Evolutionary conservation across 2,797 vertebrate genomes (phyloP).

Genomic region (Prionace glauca): DNA sequence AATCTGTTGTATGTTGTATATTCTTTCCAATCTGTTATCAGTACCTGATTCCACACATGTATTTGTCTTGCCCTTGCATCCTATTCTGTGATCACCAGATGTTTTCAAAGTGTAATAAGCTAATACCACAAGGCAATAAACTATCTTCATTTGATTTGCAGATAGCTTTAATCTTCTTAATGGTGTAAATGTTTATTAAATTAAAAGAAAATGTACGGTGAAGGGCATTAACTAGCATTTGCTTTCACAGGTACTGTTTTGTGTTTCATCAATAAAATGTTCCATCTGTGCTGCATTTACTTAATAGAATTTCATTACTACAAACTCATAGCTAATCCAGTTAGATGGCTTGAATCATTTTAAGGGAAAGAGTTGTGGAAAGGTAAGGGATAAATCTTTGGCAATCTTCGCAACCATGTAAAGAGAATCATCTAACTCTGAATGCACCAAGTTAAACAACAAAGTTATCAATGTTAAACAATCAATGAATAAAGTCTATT

Average conservation of each 20-base stretch:
- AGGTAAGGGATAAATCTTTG: neutral
- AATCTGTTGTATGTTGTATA: neutral
- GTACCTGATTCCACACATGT: neutral
- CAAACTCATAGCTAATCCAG: neutral
- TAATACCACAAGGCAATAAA: constrained; percentile 13
- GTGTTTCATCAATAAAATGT: constrained; percentile 7
- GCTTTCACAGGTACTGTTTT: neutral
- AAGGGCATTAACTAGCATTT: constrained; percentile 5
- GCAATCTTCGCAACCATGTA: neutral
- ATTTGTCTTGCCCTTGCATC: neutral
- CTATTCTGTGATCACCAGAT: neutral
- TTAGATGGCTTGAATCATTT: neutral
- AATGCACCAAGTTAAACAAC: neutral
- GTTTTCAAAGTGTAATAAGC: neutral
- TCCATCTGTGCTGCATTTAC: constrained; percentile 26
- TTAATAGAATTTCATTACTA: constrained; percentile 14
- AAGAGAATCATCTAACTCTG: neutral
- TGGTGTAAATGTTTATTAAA: constrained; percentile 1
- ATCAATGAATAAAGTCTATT: neutral
- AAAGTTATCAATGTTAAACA: neutral
- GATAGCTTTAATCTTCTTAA: constrained; percentile 18
- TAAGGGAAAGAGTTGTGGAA: neutral
- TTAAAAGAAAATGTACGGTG: constrained; percentile 7
- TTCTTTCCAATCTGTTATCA: neutral
- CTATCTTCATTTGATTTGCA: constrained; percentile 16